Evolutionary conservation across 2,113 vertebrate species (phyloP).

Genomic region (Nothoprocta perdicaria): DNA sequence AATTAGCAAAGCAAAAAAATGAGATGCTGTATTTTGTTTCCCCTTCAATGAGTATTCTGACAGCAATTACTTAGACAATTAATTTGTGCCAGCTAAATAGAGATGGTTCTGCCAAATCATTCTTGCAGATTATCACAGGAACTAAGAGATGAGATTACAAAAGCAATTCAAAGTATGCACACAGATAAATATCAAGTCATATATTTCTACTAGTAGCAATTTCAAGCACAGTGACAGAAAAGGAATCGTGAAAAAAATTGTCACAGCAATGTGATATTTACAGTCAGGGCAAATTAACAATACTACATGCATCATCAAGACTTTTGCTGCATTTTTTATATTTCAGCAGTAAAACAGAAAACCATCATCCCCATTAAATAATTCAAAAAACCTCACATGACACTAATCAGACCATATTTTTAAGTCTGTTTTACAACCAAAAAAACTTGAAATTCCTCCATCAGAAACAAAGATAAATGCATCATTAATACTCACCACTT

Average conservation of each 20-base stretch:
- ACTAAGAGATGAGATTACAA: neutral
- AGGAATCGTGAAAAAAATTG: neutral
- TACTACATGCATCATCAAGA: neutral
- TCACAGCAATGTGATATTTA: neutral
- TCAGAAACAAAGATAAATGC: neutral
- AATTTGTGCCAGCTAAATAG: neutral
- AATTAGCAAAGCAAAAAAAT: neutral
- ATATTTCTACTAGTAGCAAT: neutral
- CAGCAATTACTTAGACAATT: neutral
- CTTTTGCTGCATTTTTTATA: neutral
- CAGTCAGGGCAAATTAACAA: neutral
- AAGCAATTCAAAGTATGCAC: neutral
- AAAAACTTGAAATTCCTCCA: neutral
- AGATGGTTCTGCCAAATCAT: neutral
- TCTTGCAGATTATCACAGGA: neutral
- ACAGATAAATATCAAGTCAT: neutral
- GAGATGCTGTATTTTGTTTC: neutral
- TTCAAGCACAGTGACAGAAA: neutral
- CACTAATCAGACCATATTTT: neutral
- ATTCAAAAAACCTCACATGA: neutral
- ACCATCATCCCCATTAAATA: neutral
- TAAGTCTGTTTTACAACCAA: neutral
- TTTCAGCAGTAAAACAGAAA: neutral
- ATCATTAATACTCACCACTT: constrained; percentile 87
- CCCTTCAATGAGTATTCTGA: neutral